Conservation (phyloP, 2,888 invertebrate species). For the Ferrisia virgata region DNA sequence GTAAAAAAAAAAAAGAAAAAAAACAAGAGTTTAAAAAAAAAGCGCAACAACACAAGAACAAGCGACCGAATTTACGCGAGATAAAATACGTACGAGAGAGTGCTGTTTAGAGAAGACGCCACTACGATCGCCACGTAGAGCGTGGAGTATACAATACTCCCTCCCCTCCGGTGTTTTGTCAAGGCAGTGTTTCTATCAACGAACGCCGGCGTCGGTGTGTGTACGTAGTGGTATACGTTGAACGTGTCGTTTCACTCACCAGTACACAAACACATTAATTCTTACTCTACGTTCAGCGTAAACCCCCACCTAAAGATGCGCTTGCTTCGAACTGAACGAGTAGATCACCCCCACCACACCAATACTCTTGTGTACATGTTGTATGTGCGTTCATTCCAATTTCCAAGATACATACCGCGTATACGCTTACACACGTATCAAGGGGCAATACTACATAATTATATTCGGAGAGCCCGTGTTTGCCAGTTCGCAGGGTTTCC, state of each 20-base stretch:
- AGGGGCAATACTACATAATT: conserved; percentile 29
- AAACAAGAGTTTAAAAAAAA: background rate
- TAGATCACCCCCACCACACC: background rate
- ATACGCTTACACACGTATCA: background rate
- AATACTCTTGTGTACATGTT: background rate
- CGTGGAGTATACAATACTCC: background rate
- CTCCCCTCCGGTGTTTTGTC: background rate
- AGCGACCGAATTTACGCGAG: conserved; percentile 24
- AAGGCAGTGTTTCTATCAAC: background rate
- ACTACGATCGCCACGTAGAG: conserved; percentile 42
- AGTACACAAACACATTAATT: background rate
- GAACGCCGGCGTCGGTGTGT: background rate
- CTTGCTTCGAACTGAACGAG: background rate
- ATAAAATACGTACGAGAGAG: conserved; percentile 20
- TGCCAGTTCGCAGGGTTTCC: background rate
- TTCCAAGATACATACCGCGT: background rate
- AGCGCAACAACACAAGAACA: conserved; percentile 35
- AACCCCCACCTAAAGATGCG: conserved; percentile 3
- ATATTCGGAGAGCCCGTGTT: conserved; percentile 29
- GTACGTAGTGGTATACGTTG: background rate
- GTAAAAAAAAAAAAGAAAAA: background rate
- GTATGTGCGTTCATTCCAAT: background rate
- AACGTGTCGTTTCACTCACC: background rate
- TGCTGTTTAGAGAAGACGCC: conserved; percentile 37
- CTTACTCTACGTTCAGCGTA: background rate